Conservation (phyloP, 2,113 vertebrate species). For the Pipa parva region DNA sequence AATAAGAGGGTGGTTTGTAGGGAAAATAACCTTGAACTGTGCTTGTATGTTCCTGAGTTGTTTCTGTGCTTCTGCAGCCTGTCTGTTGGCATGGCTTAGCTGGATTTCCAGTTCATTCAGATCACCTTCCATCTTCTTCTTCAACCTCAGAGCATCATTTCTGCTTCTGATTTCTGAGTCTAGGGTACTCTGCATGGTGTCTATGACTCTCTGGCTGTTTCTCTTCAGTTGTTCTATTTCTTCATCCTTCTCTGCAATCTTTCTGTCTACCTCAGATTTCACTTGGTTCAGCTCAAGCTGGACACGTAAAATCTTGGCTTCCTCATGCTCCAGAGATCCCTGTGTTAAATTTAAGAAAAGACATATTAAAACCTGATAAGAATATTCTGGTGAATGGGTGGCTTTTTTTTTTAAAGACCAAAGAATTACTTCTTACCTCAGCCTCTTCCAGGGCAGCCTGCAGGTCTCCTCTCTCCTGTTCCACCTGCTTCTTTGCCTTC, state of each 20-base stretch:
- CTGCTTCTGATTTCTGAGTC: constrained; percentile 60
- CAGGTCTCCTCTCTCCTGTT: constrained; percentile 69
- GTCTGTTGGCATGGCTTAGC: constrained; percentile 62
- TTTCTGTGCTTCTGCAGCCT: constrained; percentile 66
- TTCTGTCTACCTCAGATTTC: constrained; percentile 73
- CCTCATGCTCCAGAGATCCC: constrained; percentile 71
- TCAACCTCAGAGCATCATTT: constrained; percentile 63
- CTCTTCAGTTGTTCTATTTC: constrained; percentile 68
- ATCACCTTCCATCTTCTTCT: constrained; percentile 68
- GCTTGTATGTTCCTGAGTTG: constrained; percentile 62
- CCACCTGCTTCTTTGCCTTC: constrained; percentile 65
- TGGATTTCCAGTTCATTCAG: constrained; percentile 71
- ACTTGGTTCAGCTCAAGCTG: constrained; percentile 75
- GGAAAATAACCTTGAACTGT: constrained; percentile 59
- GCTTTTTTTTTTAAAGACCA: no score
- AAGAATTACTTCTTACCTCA: no score
- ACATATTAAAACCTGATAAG: not conserved
- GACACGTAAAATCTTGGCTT: constrained; percentile 65
- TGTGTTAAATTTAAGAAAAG: constrained; percentile 37
- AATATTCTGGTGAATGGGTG: no score
- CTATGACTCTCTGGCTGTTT: constrained; percentile 56
- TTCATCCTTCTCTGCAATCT: constrained; percentile 73
- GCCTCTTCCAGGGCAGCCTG: constrained; percentile 69
- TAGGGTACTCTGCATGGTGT: constrained; percentile 63
- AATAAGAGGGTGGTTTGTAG: not conserved